Base-by-base conservation (phyloP, 2,113 vertebrate species). In the Piliocolobus tephrosceles region DNA sequence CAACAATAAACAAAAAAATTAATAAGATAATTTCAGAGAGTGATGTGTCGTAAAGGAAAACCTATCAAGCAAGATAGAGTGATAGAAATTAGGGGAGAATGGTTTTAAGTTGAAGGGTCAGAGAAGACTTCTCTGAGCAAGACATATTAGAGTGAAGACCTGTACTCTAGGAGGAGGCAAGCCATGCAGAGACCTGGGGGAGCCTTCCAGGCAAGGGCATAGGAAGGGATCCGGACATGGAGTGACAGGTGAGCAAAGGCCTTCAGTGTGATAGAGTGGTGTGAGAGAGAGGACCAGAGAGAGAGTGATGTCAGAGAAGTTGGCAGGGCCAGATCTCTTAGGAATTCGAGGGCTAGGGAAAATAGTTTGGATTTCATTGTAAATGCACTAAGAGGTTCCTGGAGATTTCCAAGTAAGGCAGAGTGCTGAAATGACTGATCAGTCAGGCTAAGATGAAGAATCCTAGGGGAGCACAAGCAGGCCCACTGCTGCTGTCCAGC, bases 1-100 rank as follows among this genome's bases (percentile, higher is more conserved):
- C 6, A 35, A 55, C 20, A 94, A 91, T 75, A 90, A 80, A 57
- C 10, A 88, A 86, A 50, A 89, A 92, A 72, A 55, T 81, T 81
- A 95, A 70, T 78, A 90, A 83, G 78, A 18, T 82, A 23, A 89
- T 80, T 70, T 85, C n/a, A 47, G 30, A 61, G 22, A 50, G 35
- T 20, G 17, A n/a, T 57, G 32, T 38, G 12, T 76, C 30, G 13
- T 17, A 4, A 75, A 79, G 38, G 87, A 75, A 76, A 80, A 73
- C 80, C 88, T 32, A 91, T 38, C 58, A 91, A 88, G 30, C 32
- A 70, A 90, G 76, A n/a, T 20, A 68, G n/a, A 80, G 64, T 66
- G 73, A 75, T 27, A n/a, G 30, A 70, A 40, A 76, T n/a, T 30
- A 52, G 10, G 3, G 4, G 2, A 75, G 45, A 82, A 35, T 3